Conservation (phyloP, 2,113 vertebrate species). For the Spea bombifrons region DNA sequence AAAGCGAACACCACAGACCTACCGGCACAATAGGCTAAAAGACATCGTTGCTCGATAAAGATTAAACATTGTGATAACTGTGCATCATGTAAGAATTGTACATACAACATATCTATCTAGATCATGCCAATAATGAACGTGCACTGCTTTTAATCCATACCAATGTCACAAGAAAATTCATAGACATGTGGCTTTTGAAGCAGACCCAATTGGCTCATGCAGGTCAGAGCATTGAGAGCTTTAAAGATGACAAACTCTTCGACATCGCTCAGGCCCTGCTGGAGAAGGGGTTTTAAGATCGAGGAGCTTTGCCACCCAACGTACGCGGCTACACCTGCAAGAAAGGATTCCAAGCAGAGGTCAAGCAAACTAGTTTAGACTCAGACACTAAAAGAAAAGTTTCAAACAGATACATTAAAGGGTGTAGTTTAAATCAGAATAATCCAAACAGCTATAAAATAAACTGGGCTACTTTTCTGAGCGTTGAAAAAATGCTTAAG, state of each 20-base stretch:
- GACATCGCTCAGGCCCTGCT: slow-evolving; percentile 93
- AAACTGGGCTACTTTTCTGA: no score
- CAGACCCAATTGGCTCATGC: slow-evolving; percentile 94
- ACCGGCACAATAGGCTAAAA: no score
- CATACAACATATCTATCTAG: no score
- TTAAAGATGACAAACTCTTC: slow-evolving; percentile 99
- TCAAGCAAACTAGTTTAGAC: not conserved
- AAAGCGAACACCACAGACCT: no score
- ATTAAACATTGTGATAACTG: no score
- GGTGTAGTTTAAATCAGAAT: no score
- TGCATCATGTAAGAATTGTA: no score
- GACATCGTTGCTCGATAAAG: no score
- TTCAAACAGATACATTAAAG: no score
- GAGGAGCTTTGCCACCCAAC: slow-evolving; percentile 98
- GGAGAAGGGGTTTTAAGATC: slow-evolving; percentile 92
- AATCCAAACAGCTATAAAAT: no score
- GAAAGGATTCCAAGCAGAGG: not conserved
- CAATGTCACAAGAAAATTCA: slow-evolving; percentile 92
- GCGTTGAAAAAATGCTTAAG: no score
- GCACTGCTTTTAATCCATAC: slow-evolving; percentile 62
- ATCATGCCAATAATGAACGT: no score
- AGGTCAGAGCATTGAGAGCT: slow-evolving; percentile 90
- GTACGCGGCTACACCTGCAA: slow-evolving; percentile 91
- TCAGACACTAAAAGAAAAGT: not conserved
- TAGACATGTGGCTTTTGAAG: slow-evolving; percentile 96